Evolutionary conservation across 2,113 vertebrate species (phyloP).

Genomic region (Syrrhaptes paradoxus): DNA sequence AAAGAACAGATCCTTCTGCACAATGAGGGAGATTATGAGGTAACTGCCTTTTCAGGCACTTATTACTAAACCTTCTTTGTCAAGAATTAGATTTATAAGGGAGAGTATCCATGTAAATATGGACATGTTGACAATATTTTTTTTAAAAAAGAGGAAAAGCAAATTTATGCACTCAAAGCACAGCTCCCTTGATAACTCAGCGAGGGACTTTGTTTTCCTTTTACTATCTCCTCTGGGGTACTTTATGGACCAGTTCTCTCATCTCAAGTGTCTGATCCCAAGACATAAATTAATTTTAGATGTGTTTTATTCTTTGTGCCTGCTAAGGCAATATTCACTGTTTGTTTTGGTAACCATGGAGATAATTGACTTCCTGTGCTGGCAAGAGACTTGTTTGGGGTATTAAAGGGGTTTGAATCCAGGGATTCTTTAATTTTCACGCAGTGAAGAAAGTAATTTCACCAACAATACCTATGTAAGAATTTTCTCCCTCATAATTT

Average conservation of each 20-base stretch:
- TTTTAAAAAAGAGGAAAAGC: constrained; percentile 3
- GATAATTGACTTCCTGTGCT: constrained; percentile 75
- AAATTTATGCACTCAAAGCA: constrained; percentile 46
- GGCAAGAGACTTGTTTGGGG: constrained; percentile 63
- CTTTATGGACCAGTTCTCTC: constrained; percentile 73
- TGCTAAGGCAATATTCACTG: constrained; percentile 71
- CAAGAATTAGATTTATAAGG: constrained; percentile 39
- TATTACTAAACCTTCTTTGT: constrained; percentile 41
- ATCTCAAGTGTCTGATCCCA: constrained; percentile 72
- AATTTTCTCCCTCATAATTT: constrained; percentile 42
- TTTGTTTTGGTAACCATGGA: constrained; percentile 78
- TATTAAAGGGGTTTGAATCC: constrained; percentile 63
- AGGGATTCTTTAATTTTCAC: constrained; percentile 72
- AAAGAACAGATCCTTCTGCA: background rate
- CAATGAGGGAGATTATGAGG: background rate
- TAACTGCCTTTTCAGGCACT: constrained; percentile 3
- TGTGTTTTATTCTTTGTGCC: constrained; percentile 73
- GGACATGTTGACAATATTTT: background rate
- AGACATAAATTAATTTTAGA: constrained; percentile 79
- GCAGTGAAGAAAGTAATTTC: constrained; percentile 62
- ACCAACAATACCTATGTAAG: constrained; percentile 55
- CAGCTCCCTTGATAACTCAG: constrained; percentile 37
- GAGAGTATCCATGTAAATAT: constrained; percentile 39
- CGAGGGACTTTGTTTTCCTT: constrained; percentile 63
- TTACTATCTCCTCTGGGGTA: constrained; percentile 67